Conservation (phyloP, 2,888 invertebrate genomes). For the Eupeodes luniger region DNA sequence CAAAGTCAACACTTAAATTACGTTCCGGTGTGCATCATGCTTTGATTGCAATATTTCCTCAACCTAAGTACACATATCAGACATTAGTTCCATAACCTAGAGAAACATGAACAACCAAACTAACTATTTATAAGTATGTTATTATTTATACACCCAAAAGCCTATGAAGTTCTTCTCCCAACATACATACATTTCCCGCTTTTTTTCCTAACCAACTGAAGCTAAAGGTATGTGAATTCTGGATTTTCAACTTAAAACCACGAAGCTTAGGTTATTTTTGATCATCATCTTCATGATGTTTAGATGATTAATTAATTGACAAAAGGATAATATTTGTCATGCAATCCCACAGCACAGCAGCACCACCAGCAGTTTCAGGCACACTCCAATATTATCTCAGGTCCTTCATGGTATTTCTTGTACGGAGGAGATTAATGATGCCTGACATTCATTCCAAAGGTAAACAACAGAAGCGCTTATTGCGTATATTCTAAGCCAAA, state of each 20-base stretch:
- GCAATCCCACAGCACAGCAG: conserved; percentile 13
- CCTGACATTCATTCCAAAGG: conserved; percentile 29
- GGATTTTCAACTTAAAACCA: neutral
- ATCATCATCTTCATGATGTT: neutral
- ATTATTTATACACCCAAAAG: too few species aligned
- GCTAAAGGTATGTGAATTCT: too few species aligned
- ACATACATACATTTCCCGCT: too few species aligned
- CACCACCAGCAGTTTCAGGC: neutral
- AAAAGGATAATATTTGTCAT: conserved; percentile 67
- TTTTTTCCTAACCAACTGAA: too few species aligned
- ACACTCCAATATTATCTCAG: neutral
- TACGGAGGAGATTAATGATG: conserved; percentile 46
- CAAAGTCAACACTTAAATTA: too few species aligned
- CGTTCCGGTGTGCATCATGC: too few species aligned
- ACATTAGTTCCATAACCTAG: conserved; percentile 35
- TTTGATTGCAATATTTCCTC: too few species aligned
- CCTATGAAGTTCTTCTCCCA: too few species aligned
- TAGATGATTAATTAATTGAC: conserved; percentile 59
- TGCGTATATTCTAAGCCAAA: conserved; percentile 6
- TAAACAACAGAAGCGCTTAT: conserved; percentile 69
- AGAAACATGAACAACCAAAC: conserved; percentile 16
- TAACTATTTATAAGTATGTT: too few species aligned
- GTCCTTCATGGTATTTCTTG: neutral
- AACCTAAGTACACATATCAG: neutral
- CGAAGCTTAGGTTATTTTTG: neutral